A percentile compares a stretch with the other conserved stretches of the same genome.
Conservation (phyloP, 2,888 invertebrate species). For the Hymenopus coronatus region DNA sequence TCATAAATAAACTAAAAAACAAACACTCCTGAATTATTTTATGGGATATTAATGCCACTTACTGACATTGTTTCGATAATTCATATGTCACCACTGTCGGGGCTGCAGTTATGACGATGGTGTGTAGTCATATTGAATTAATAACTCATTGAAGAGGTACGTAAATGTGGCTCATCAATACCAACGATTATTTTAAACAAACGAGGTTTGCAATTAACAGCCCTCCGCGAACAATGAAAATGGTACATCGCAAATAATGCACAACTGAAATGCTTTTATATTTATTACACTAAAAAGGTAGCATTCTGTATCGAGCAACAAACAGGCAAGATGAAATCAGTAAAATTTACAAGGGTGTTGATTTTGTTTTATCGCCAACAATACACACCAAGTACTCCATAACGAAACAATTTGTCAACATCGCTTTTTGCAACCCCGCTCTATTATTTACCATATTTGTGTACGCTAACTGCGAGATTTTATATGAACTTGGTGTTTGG, state of each 20-base stretch:
- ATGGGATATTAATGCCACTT: too few species aligned
- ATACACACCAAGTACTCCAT: neutral
- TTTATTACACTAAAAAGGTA: neutral
- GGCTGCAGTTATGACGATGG: neutral
- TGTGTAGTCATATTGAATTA: neutral
- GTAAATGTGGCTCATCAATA: neutral
- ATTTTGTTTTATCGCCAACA: neutral
- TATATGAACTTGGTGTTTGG: neutral
- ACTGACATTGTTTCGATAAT: too few species aligned
- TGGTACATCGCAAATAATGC: neutral
- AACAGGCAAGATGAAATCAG: neutral
- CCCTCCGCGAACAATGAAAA: neutral
- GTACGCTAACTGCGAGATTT: neutral
- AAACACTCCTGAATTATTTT: too few species aligned
- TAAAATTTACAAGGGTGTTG: neutral
- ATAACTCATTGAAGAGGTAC: neutral
- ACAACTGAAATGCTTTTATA: neutral
- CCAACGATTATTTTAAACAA: neutral
- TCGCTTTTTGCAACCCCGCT: neutral
- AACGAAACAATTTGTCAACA: neutral
- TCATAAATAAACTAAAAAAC: too few species aligned
- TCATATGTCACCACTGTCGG: too few species aligned
- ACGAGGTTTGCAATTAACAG: neutral
- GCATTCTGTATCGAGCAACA: neutral
- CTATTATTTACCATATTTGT: neutral